Percentiles rank a stretch among this genome's conserved stretches.
These are phyloP conservation scores for Patella pellucida DNA, from an alignment of 2,888 invertebrate species.

Conservation along the genomic window DNA sequence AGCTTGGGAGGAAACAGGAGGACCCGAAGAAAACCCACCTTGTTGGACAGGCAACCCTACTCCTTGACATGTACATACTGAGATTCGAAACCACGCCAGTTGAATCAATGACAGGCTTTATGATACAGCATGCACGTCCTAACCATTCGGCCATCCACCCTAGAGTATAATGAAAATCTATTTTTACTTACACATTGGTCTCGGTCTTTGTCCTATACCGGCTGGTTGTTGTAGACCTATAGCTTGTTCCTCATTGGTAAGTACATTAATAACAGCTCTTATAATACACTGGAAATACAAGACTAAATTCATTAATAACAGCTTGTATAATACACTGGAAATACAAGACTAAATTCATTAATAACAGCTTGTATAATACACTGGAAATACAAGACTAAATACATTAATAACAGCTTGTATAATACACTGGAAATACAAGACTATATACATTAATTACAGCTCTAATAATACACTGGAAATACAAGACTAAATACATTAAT, in stretches of 20 bases:
- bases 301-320: constrained; percentile 75
- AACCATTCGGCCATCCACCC: no score
- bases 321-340: constrained; percentile 72
- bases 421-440: no score
- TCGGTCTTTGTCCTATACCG: constrained; percentile 83
- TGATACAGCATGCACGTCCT: no score
- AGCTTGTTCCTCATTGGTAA: constrained; percentile 81
- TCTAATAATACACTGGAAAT: constrained; percentile 68
- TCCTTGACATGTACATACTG: no score
- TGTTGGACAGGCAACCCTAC: no score
- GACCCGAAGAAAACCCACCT: no score
- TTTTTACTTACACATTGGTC: constrained; percentile 74
- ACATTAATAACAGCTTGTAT: no score
- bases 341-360: constrained; percentile 37
- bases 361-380: constrained; percentile 76
- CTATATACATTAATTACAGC: constrained; percentile 74
- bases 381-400: not conserved
- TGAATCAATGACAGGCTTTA: no score
- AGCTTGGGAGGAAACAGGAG: no score
- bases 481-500: no score
- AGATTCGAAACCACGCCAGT: no score
- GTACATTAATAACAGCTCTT: constrained; percentile 78
- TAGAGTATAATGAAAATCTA: no score
- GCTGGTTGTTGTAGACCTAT: constrained; percentile 80
- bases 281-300: constrained; percentile 73